phyloP scores from a whole-genome alignment of 2,113 vertebrate species.

The Dasyprocta punctata region DNA sequence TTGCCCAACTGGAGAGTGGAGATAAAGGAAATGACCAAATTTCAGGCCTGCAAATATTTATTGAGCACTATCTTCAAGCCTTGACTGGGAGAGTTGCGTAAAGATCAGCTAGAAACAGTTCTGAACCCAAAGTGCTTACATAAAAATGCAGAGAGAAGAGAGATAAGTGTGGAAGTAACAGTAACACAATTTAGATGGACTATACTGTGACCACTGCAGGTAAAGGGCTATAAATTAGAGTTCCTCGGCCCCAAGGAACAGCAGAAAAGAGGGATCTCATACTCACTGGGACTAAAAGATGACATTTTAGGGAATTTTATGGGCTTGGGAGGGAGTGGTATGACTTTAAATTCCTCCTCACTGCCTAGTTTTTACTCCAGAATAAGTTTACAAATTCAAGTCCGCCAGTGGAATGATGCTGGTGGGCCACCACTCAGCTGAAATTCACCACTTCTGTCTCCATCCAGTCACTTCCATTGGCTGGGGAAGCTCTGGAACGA shows the following conservation, averaged over 20 bases:
- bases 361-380: not conserved
- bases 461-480: not conserved
- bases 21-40: not conserved
- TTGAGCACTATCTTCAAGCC: not conserved
- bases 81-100: not conserved
- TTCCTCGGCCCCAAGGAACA: not conserved
- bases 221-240: not conserved
- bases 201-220: not conserved
- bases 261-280: not conserved
- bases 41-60: not conserved
- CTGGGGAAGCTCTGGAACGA: not conserved
- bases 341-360: not conserved
- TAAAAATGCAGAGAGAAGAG: not conserved
- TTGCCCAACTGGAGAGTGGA: not conserved
- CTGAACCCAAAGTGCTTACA: not conserved
- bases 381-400: not conserved
- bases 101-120: not conserved
- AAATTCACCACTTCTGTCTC: not conserved
- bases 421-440: not conserved
- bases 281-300: not conserved
- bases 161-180: not conserved
- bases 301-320: not conserved
- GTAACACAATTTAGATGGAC: not conserved
- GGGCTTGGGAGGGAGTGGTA: not conserved
- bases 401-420: not conserved